Evolutionary conservation across 2,888 invertebrate species (phyloP).

Genomic region (Ditula angustiorana): DNA sequence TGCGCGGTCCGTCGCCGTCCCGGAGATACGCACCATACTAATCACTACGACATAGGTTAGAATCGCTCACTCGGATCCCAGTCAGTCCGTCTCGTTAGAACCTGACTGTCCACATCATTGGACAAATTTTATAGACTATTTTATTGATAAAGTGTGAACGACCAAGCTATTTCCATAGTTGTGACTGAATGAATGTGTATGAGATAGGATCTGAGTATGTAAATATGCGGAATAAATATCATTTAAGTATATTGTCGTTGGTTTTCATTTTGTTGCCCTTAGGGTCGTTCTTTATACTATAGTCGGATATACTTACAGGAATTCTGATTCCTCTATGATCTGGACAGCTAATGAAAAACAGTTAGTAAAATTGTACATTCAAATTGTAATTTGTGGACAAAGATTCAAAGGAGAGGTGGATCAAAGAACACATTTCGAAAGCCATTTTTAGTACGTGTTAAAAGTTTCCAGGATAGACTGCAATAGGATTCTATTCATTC

Average conservation of each 20-base stretch:
- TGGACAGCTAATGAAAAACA: no score
- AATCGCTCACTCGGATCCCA: slow-evolving; percentile 33
- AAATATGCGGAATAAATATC: slow-evolving; percentile 77
- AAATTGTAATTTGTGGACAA: no score
- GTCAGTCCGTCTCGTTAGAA: slow-evolving; percentile 11
- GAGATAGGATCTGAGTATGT: slow-evolving; percentile 63
- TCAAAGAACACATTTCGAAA: no score
- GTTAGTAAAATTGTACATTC: no score
- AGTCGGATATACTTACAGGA: no score
- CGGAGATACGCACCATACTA: slow-evolving; percentile 95
- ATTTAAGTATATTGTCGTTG: slow-evolving; percentile 66
- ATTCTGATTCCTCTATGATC: no score
- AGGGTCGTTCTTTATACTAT: no score
- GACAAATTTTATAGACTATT: slow-evolving; percentile 64
- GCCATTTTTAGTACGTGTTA: no score
- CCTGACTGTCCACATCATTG: slow-evolving; percentile 61
- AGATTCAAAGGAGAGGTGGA: no score
- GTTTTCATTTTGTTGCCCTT: no score
- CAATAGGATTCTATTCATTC: no score
- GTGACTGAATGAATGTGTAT: slow-evolving; percentile 58
- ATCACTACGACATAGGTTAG: slow-evolving; percentile 31
- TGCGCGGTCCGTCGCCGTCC: slow-evolving; percentile 93
- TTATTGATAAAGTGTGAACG: slow-evolving; percentile 66
- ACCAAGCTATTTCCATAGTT: slow-evolving; percentile 57
- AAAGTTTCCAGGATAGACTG: no score